Evolutionary conservation across 2,113 vertebrate genomes (phyloP).

Genomic region (Gnathonemus echidnorhynchus): DNA sequence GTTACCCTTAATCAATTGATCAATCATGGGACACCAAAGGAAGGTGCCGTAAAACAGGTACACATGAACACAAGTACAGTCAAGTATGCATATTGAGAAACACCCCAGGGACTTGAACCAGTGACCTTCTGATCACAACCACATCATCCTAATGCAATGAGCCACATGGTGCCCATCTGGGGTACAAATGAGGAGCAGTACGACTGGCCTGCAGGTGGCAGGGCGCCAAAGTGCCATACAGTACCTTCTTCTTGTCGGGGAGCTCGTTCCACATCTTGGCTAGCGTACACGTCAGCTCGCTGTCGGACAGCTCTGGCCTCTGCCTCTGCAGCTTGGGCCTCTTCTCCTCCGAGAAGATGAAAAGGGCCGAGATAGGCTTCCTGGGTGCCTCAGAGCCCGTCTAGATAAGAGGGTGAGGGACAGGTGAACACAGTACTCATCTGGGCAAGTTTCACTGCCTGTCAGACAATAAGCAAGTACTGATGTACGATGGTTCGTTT

Average conservation of each 20-base stretch:
- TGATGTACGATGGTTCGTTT: background rate
- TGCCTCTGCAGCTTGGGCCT: conserved; percentile 88
- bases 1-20: too few species aligned
- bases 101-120: background rate
- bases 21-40: too few species aligned
- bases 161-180: background rate
- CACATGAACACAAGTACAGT: too few species aligned
- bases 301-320: conserved; percentile 80
- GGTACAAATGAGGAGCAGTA: background rate
- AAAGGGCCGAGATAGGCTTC: conserved; percentile 91
- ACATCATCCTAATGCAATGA: background rate
- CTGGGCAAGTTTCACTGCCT: background rate
- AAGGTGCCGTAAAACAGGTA: too few species aligned
- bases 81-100: too few species aligned
- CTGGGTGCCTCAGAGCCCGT: conserved; percentile 81
- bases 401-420: conserved; percentile 42
- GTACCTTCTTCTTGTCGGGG: conserved; percentile 91
- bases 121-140: background rate
- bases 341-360: conserved; percentile 96
- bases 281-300: conserved; percentile 81
- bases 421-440: background rate
- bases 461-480: background rate
- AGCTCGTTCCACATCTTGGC: conserved; percentile 96
- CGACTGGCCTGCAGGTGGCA: background rate
- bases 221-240: background rate